These are phyloP conservation scores for Lypha dubia DNA, from an alignment of 2,888 invertebrate species.

Conservation along the genomic window DNA sequence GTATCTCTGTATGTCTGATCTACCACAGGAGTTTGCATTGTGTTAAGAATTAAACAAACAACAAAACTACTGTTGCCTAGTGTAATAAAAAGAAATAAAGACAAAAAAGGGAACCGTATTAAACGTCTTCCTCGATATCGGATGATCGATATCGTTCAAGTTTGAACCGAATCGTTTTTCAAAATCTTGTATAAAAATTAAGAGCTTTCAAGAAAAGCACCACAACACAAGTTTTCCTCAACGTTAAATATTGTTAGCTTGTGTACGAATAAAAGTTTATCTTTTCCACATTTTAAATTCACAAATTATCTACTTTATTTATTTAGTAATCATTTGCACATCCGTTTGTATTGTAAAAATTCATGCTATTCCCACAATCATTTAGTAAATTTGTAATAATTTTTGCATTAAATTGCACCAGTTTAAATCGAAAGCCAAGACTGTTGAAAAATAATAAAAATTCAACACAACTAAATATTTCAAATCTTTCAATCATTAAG, in stretches of 20 bases:
- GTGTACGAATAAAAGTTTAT: background rate
- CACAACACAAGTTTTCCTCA: no score
- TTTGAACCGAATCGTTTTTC: no score
- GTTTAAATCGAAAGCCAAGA: conserved; percentile 46
- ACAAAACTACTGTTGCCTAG: no score
- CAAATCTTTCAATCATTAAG: conserved; percentile 64
- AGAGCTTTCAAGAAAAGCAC: no score
- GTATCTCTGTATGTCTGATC: background rate
- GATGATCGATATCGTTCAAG: no score
- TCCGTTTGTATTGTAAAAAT: conserved; percentile 14
- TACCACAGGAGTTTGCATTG: background rate
- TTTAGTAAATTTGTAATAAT: conserved; percentile 65
- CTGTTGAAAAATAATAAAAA: conserved; percentile 32
- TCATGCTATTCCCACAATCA: conserved; percentile 56
- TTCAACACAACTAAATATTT: conserved; percentile 56
- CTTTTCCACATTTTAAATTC: background rate
- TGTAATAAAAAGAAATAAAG: no score
- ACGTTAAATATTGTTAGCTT: no score
- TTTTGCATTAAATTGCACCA: conserved; percentile 67
- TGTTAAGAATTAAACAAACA: no score
- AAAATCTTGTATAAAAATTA: no score
- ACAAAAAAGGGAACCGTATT: no score
- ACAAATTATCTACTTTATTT: background rate
- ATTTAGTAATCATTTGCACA: conserved; percentile 21
- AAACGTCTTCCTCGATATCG: no score